These are phyloP conservation scores for Lichenostomus cassidix DNA, from an alignment of 2,113 vertebrate genomes.

Conservation along the genomic window DNA sequence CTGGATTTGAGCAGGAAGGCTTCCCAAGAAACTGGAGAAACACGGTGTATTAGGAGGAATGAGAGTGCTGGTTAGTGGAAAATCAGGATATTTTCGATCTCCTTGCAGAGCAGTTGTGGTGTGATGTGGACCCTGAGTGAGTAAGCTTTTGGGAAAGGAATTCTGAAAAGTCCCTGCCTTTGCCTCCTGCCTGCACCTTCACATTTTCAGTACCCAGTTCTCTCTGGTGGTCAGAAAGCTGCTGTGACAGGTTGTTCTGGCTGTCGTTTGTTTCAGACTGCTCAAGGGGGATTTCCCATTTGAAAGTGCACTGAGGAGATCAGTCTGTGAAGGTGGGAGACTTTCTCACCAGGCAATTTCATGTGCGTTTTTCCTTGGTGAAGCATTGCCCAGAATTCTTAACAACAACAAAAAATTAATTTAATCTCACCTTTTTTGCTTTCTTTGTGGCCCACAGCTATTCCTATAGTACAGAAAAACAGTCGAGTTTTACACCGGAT, in stretches of 20 bases:
- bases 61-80: not conserved
- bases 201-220: not conserved
- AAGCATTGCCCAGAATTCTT: not conserved
- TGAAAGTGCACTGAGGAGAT: not conserved
- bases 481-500: not conserved
- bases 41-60: not conserved
- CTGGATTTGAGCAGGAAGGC: not conserved
- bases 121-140: not conserved
- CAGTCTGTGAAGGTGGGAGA: not conserved
- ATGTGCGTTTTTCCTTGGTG: not conserved
- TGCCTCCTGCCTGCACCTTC: not conserved
- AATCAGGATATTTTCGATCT: not conserved
- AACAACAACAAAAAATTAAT: not conserved
- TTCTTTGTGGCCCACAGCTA: not conserved
- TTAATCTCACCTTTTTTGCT: not conserved
- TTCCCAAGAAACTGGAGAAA: not conserved
- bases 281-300: constrained; percentile 32
- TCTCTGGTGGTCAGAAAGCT: constrained; percentile 11
- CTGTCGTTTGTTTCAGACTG: not conserved
- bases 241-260: not conserved
- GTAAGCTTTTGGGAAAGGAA: not conserved
- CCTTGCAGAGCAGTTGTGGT: not conserved
- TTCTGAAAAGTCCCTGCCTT: not conserved
- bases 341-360: not conserved
- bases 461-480: not conserved